Conservation (phyloP, 1,140 invertebrate genomes). For the Trichomalopsis sarcophagae region DNA sequence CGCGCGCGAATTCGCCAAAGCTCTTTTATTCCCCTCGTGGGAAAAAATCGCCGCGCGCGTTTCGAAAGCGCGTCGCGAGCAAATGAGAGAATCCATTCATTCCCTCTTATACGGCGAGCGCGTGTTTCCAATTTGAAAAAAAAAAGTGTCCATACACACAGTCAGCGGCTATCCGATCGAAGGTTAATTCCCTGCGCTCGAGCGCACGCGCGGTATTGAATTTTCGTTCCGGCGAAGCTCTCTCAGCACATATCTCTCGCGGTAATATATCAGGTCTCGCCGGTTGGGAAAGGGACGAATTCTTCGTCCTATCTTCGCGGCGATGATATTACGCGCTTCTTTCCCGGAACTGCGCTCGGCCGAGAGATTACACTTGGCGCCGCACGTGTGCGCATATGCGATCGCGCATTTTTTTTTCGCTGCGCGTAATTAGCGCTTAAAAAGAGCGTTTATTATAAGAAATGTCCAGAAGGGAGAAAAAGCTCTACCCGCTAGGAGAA, state of each 20-base stretch:
- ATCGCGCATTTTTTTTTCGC: too few relatives aligned
- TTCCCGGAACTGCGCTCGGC: conserved; percentile 20
- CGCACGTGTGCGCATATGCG: too few relatives aligned
- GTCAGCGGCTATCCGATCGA: not conserved
- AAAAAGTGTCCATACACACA: not conserved
- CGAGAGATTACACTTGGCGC: not conserved
- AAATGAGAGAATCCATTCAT: not conserved
- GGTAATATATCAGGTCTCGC: conserved; percentile 18
- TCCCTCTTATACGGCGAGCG: not conserved
- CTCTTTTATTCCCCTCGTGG: not conserved
- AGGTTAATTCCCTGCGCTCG: not conserved
- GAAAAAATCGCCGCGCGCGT: not conserved
- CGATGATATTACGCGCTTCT: conserved; percentile 38
- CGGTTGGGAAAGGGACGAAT: conserved; percentile 1
- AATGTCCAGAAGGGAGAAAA: too few relatives aligned
- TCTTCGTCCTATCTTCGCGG: conserved; percentile 30
- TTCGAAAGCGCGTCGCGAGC: not conserved
- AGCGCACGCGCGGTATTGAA: not conserved
- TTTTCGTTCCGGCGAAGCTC: conserved; percentile 15
- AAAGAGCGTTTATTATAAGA: too few relatives aligned
- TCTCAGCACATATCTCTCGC: not conserved
- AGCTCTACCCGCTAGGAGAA: not conserved
- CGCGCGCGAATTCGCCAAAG: not conserved
- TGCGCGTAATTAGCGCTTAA: too few relatives aligned
- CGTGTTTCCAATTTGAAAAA: not conserved